Conservation (phyloP, 2,113 vertebrate species). For the Periophthalmus modestus region DNA sequence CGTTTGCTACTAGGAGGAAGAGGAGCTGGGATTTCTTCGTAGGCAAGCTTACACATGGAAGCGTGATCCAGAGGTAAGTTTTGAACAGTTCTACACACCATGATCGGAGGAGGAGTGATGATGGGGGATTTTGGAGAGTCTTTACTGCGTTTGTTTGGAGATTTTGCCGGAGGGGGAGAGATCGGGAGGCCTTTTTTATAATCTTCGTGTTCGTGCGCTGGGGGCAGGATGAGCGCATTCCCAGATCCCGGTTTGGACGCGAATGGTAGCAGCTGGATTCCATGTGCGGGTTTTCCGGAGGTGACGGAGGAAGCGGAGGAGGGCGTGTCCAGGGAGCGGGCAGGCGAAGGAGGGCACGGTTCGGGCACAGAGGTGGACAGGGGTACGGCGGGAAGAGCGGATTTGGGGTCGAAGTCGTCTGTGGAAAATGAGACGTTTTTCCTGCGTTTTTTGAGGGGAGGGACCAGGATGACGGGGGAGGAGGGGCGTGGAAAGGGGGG, state of each 20-base stretch:
- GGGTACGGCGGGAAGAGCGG: constrained; percentile 19
- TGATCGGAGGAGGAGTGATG: constrained; percentile 38
- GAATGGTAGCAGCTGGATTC: constrained; percentile 77
- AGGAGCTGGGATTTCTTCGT: constrained; percentile 65
- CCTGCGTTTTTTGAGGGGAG: constrained; percentile 89
- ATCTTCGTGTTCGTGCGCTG: constrained; percentile 59
- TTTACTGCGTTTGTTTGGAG: constrained; percentile 65
- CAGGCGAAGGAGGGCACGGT: constrained; percentile 45
- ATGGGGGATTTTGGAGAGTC: constrained; percentile 59
- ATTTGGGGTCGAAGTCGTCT: constrained; percentile 73
- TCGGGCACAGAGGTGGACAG: constrained; percentile 53
- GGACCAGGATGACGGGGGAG: constrained; percentile 82
- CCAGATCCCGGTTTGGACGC: constrained; percentile 77
- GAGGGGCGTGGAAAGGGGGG: constrained; percentile 68
- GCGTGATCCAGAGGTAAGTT: constrained; percentile 89
- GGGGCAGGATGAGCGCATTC: constrained; percentile 74
- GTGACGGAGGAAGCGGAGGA: constrained; percentile 17
- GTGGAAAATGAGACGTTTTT: constrained; percentile 88
- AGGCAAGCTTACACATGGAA: constrained; percentile 83
- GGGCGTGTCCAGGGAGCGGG: constrained; percentile 44
- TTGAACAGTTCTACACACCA: constrained; percentile 85
- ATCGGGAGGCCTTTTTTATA: constrained; percentile 52
- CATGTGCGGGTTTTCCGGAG: constrained; percentile 46
- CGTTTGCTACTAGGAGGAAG: constrained; percentile 53
- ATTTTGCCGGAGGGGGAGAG: constrained; percentile 59